These are phyloP conservation scores for Coreius guichenoti DNA, from an alignment of 2,797 vertebrate genomes.

Conservation along the genomic window DNA sequence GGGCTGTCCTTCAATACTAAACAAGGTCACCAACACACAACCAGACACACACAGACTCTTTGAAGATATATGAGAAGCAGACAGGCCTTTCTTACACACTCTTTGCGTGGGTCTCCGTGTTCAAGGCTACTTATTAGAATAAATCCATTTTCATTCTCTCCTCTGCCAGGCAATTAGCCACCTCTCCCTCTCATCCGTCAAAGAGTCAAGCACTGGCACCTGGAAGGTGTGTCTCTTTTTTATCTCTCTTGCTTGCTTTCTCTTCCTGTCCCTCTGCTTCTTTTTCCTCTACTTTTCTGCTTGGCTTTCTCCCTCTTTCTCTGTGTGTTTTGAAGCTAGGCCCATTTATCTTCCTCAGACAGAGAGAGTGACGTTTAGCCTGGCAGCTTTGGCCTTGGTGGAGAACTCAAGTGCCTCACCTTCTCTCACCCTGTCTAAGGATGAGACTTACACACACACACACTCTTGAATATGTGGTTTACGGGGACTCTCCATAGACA, in stretches of 20 bases:
- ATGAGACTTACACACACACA: not conserved
- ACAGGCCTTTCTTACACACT: conserved; percentile 12
- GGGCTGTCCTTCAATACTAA: conserved; percentile 45
- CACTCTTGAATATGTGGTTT: not conserved
- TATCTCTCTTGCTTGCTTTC: conserved; percentile 70
- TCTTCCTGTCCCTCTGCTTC: conserved; percentile 64
- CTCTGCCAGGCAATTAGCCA: conserved; percentile 73
- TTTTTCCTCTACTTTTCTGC: conserved; percentile 40
- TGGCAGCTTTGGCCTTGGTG: conserved; percentile 75
- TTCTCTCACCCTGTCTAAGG: conserved; percentile 38
- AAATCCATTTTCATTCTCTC: conserved; percentile 69
- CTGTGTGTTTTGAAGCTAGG: conserved; percentile 53
- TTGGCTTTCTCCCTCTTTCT: conserved; percentile 71
- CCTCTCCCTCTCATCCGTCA: conserved; percentile 76
- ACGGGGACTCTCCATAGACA: no score
- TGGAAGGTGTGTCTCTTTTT: conserved; percentile 72
- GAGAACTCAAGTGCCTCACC: conserved; percentile 46
- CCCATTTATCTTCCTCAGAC: conserved; percentile 78
- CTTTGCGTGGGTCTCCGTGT: conserved; percentile 49
- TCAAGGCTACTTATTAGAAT: conserved; percentile 60
- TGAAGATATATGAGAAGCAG: conserved; percentile 7
- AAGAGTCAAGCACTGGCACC: conserved; percentile 72
- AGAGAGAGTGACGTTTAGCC: conserved; percentile 70
- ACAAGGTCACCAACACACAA: conserved; percentile 59
- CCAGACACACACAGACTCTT: conserved; percentile 21